A percentile compares a stretch with the other conserved stretches of the same genome.
These are phyloP conservation scores for Pachyuromys duprasi DNA, from an alignment of 2,797 vertebrate genomes.

Conservation along the genomic window DNA sequence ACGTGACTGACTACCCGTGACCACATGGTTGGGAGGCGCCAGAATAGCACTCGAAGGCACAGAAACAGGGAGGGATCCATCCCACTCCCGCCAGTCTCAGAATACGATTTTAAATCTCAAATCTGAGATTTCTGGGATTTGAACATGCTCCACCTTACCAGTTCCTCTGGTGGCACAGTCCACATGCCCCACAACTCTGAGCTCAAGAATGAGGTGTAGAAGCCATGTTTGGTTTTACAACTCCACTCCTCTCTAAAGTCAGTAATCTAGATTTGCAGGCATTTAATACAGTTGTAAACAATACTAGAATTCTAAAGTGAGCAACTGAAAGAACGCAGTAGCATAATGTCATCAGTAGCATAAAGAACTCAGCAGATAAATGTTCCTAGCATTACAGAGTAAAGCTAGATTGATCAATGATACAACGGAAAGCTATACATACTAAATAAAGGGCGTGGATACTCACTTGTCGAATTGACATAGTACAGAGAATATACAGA, in stretches of 20 bases:
- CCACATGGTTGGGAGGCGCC: too few species aligned
- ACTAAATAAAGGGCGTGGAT: not conserved
- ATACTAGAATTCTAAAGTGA: not conserved
- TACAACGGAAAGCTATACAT: not conserved
- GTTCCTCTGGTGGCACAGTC: too few species aligned
- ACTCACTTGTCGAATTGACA: constrained; percentile 98
- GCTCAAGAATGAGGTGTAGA: not conserved
- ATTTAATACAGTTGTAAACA: not conserved
- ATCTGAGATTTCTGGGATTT: too few species aligned
- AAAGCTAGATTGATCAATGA: not conserved
- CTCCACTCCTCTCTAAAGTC: not conserved
- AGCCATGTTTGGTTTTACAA: not conserved
- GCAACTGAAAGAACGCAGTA: not conserved
- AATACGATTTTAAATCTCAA: too few species aligned
- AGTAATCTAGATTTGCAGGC: not conserved
- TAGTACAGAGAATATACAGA: constrained; percentile 99
- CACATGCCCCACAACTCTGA: too few species aligned
- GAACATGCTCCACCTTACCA: too few species aligned
- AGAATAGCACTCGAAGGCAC: too few species aligned
- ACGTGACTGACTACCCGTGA: too few species aligned
- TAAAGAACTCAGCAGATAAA: not conserved
- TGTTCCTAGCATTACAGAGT: not conserved
- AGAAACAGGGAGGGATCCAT: too few species aligned
- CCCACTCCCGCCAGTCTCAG: too few species aligned
- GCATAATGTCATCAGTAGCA: not conserved